A percentile compares a stretch with the other conserved stretches of the same genome.
phyloP scores from a whole-genome alignment of 2,888 invertebrate species.

The Physocephala rufipes region DNA sequence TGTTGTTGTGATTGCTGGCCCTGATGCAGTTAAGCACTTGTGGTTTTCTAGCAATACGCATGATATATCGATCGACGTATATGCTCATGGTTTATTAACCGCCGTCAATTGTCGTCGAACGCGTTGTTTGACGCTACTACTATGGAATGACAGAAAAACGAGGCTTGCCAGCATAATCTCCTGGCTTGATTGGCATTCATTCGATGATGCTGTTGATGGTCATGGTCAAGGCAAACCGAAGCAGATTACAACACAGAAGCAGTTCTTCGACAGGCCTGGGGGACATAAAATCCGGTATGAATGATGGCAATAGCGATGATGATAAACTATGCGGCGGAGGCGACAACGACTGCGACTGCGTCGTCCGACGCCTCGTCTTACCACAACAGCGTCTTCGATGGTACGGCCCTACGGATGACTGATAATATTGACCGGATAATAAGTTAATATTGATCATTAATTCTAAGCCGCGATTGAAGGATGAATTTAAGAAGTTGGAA shows the following conservation, averaged over 20 bases:
- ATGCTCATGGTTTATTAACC: no score
- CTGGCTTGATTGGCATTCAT: not conserved
- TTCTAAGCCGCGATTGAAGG: not conserved
- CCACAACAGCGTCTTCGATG: no score
- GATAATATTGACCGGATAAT: not conserved
- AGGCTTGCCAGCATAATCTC: no score
- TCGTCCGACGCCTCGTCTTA: not conserved
- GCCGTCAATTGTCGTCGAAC: not conserved
- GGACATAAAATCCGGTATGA: not conserved
- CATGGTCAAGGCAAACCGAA: not conserved
- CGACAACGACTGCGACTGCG: not conserved
- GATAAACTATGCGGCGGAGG: not conserved
- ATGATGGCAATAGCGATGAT: no score
- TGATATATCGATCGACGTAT: not conserved
- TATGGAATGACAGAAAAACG: not conserved
- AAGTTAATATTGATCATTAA: conserved; percentile 16
- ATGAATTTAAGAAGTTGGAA: not conserved
- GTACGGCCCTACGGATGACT: conserved; percentile 6
- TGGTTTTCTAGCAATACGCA: not conserved
- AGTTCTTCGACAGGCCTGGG: not conserved
- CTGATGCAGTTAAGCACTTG: not conserved
- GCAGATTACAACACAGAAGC: conserved; percentile 6
- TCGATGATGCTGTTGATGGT: no score
- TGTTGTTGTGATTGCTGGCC: not conserved
- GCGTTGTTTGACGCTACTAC: not conserved